Percentiles rank a stretch among this genome's conserved stretches.
Conservation (phyloP, 2,113 vertebrate genomes). For the Loxodonta africana region DNA sequence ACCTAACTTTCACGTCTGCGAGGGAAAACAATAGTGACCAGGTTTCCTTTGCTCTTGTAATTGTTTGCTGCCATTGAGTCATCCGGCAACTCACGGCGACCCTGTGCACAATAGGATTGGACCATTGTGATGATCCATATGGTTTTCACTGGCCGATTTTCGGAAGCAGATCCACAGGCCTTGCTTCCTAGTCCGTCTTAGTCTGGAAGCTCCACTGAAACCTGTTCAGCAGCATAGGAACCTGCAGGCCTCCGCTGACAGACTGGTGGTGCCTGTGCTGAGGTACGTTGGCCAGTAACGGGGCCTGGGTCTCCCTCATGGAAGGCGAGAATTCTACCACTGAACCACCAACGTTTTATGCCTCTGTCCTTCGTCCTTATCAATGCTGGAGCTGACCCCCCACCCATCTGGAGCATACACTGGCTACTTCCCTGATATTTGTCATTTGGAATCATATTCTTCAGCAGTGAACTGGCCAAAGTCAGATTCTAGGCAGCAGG, state of each 20-base stretch:
- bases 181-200: background rate
- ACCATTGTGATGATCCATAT: background rate
- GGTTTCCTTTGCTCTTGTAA: background rate
- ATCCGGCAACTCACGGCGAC: background rate
- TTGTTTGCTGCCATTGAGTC: background rate
- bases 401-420: background rate
- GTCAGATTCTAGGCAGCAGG: background rate
- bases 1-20: background rate
- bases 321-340: background rate
- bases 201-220: background rate
- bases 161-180: background rate
- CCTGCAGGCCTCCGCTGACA: background rate
- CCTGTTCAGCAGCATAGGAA: background rate
- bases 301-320: background rate
- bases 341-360: background rate
- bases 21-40: constrained; percentile 33
- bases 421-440: background rate
- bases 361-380: background rate
- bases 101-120: background rate
- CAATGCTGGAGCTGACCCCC: background rate
- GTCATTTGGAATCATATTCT: background rate
- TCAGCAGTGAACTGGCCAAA: background rate
- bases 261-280: background rate
- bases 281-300: background rate
- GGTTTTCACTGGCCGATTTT: background rate